phyloP scores from a whole-genome alignment of 2,888 invertebrate species.

The Hedya salicella region DNA sequence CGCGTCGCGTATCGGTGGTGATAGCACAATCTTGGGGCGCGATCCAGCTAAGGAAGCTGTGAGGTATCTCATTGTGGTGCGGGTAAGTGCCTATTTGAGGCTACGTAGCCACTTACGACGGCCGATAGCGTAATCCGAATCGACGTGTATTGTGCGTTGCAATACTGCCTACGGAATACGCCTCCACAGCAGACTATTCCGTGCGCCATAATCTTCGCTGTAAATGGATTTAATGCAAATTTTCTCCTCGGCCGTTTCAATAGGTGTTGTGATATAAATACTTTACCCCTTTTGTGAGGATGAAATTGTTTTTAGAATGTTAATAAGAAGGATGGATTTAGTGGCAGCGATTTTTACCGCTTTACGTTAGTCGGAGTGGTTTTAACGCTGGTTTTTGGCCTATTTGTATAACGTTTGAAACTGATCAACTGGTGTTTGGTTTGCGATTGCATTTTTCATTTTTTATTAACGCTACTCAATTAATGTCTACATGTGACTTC shows the following conservation, averaged over 20 bases:
- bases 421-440: no score
- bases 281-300: slow-evolving; percentile 64
- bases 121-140: slow-evolving; percentile 79
- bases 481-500: neutral
- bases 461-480: no score
- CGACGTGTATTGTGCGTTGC: slow-evolving; percentile 75
- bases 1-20: slow-evolving; percentile 69
- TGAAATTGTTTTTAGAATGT: slow-evolving; percentile 63
- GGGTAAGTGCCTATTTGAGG: slow-evolving; percentile 79
- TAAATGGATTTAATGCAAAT: slow-evolving; percentile 81
- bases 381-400: slow-evolving; percentile 1
- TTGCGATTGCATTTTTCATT: no score
- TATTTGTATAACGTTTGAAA: neutral
- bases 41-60: slow-evolving; percentile 73
- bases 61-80: slow-evolving; percentile 74
- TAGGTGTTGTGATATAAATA: slow-evolving; percentile 68
- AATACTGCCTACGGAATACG: slow-evolving; percentile 63
- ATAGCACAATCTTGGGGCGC: slow-evolving; percentile 73
- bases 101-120: slow-evolving; percentile 71
- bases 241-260: slow-evolving; percentile 64
- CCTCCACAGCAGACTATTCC: slow-evolving; percentile 67
- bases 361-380: slow-evolving; percentile 10
- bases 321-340: slow-evolving; percentile 40
- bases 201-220: slow-evolving; percentile 71
- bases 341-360: slow-evolving; percentile 49